Percentiles rank a stretch among this genome's conserved stretches.
These are phyloP conservation scores for Malthinus seriepunctatus DNA, from an alignment of 2,888 invertebrate species.

Conservation along the genomic window DNA sequence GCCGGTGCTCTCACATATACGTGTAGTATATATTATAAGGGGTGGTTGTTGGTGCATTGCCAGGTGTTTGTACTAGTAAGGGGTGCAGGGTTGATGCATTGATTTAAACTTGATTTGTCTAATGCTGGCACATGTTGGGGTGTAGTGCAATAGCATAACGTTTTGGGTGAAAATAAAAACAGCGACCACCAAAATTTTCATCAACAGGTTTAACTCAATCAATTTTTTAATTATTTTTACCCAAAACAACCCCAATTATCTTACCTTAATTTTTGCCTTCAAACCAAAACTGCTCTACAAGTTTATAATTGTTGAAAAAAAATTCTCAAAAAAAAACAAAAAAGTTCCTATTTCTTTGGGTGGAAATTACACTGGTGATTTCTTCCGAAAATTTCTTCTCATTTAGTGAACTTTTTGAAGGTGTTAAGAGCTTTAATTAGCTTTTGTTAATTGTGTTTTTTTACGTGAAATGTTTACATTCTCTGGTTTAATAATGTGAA, in stretches of 20 bases:
- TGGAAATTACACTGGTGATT: too few species aligned
- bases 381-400: too few species aligned
- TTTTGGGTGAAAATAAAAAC: slow-evolving; percentile 9
- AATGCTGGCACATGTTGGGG: slow-evolving; percentile 31
- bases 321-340: too few species aligned
- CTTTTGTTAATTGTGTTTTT: too few species aligned
- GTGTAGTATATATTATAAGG: slow-evolving; percentile 11
- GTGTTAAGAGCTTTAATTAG: too few species aligned
- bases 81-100: slow-evolving; percentile 27
- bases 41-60: slow-evolving; percentile 31
- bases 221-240: not conserved
- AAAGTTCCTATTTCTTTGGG: too few species aligned
- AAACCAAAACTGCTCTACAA: too few species aligned
- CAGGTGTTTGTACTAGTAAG: slow-evolving; percentile 27
- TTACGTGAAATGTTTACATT: slow-evolving; percentile 2
- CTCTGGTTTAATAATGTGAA: slow-evolving; percentile 36
- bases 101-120: slow-evolving; percentile 31
- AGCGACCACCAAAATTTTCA: slow-evolving; percentile 15
- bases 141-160: slow-evolving; percentile 30
- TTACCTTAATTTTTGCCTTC: too few species aligned
- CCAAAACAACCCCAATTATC: not conserved
- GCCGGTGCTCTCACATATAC: slow-evolving; percentile 8
- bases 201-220: not conserved
- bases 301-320: too few species aligned
- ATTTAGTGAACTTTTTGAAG: too few species aligned